Evolutionary conservation across 1,140 invertebrate species (phyloP).

Genomic region (Caerostris darwini): DNA sequence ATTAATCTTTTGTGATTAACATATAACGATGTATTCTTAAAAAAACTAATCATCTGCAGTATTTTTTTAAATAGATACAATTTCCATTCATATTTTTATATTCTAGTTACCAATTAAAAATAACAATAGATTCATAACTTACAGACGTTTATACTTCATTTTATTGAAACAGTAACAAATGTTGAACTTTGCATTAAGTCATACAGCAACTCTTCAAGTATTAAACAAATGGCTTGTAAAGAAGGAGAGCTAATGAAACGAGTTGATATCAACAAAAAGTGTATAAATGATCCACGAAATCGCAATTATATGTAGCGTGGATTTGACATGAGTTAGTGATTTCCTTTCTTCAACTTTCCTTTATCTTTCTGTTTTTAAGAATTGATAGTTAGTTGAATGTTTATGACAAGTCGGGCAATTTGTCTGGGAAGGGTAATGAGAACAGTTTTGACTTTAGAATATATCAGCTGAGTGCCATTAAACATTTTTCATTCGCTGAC

Average conservation of each 20-base stretch:
- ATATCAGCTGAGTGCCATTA: not conserved
- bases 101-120: too few relatives aligned
- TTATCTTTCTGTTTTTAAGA: not conserved
- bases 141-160: too few relatives aligned
- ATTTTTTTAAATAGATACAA: too few relatives aligned
- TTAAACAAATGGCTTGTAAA: slow-evolving; percentile 3
- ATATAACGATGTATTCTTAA: too few relatives aligned
- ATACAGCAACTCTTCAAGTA: not conserved
- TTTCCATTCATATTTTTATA: too few relatives aligned
- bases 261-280: not conserved
- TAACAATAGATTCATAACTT: too few relatives aligned
- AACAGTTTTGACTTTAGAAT: not conserved
- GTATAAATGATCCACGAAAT: not conserved
- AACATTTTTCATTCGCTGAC: not conserved
- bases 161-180: too few relatives aligned
- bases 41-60: too few relatives aligned
- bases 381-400: slow-evolving; percentile 31
- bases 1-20: too few relatives aligned
- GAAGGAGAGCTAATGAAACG: not conserved
- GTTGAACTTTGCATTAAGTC: not conserved
- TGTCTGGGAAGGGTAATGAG: not conserved
- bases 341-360: not conserved
- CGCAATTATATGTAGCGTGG: not conserved
- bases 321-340: not conserved
- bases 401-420: not conserved